These are phyloP conservation scores for Drosophila teissieri DNA, from an alignment of 1,140 invertebrate genomes.

Conservation along the genomic window DNA sequence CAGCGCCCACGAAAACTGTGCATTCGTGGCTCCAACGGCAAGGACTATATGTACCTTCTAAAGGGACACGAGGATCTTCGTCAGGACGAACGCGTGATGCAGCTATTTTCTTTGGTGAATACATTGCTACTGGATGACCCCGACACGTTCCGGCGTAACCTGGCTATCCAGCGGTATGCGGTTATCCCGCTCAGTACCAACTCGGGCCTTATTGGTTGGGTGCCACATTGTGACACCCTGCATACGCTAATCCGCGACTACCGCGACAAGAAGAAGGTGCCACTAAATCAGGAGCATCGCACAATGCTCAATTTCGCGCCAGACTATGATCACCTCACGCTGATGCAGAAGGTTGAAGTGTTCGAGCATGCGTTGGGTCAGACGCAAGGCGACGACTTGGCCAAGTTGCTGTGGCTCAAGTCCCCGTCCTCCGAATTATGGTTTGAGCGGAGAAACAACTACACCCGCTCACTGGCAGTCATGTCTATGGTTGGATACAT, in stretches of 20 bases:
- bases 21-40: slow-evolving; percentile 97
- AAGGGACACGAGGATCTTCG: slow-evolving; percentile 99
- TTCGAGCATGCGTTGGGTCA: slow-evolving; percentile 98
- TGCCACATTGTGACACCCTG: slow-evolving; percentile 99
- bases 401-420: slow-evolving; percentile 97
- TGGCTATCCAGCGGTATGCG: slow-evolving; percentile 97
- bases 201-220: slow-evolving; percentile 99
- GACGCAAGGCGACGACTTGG: slow-evolving; percentile 98
- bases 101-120: slow-evolving; percentile 99
- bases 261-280: slow-evolving; percentile 98
- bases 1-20: slow-evolving; percentile 97
- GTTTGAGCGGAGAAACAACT: slow-evolving; percentile 99
- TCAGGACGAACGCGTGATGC: slow-evolving; percentile 99
- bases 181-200: slow-evolving; percentile 99
- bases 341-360: slow-evolving; percentile 99
- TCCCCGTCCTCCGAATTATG: slow-evolving; percentile 99
- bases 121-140: slow-evolving; percentile 96
- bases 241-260: slow-evolving; percentile 99
- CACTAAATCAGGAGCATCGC: slow-evolving; percentile 98
- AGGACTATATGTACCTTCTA: slow-evolving; percentile 98
- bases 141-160: slow-evolving; percentile 97
- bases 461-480: slow-evolving; percentile 98
- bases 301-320: slow-evolving; percentile 99
- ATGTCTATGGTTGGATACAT: slow-evolving; percentile 99
- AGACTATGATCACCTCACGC: slow-evolving; percentile 98